Percentiles rank a stretch among this genome's conserved stretches.
phyloP scores from a whole-genome alignment of 2,888 invertebrate species.

The Ethmia dodecea region DNA sequence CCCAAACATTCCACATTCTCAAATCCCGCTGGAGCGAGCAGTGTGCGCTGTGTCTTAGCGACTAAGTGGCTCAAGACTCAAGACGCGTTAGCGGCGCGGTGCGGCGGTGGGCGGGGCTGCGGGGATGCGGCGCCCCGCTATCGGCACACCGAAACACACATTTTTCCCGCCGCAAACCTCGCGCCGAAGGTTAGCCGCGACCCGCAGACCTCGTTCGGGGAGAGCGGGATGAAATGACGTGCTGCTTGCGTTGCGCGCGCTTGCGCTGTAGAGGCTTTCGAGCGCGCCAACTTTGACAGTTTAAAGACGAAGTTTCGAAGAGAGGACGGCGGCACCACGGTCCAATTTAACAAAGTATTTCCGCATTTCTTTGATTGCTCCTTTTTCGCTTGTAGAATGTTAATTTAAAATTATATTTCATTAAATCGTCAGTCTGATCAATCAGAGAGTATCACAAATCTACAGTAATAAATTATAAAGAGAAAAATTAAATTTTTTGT shows the following conservation, averaged over 20 bases:
- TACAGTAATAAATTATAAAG: no score
- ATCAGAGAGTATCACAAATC: no score
- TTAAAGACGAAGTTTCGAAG: constrained; percentile 29
- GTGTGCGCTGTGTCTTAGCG: constrained; percentile 68
- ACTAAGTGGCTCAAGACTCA: constrained; percentile 77
- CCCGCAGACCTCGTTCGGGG: constrained; percentile 72
- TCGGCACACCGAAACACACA: constrained; percentile 79
- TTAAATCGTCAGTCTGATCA: no score
- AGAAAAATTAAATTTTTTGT: no score
- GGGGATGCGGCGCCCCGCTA: constrained; percentile 70
- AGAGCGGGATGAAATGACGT: constrained; percentile 44
- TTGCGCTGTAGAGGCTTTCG: constrained; percentile 36
- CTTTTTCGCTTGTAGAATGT: no score
- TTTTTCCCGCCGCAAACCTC: constrained; percentile 79
- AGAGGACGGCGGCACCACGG: constrained; percentile 26
- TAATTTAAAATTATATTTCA: no score
- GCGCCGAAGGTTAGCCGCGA: constrained; percentile 77
- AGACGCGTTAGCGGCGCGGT: constrained; percentile 44
- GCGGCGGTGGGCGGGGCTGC: constrained; percentile 46
- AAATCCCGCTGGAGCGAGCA: constrained; percentile 22
- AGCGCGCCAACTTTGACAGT: constrained; percentile 66
- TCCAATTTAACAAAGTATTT: no score
- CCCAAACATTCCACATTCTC: no score
- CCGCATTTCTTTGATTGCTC: no score
- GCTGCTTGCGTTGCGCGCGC: constrained; percentile 43